Conservation (phyloP, 2,113 vertebrate species). For the Cyprinus carpio region DNA sequence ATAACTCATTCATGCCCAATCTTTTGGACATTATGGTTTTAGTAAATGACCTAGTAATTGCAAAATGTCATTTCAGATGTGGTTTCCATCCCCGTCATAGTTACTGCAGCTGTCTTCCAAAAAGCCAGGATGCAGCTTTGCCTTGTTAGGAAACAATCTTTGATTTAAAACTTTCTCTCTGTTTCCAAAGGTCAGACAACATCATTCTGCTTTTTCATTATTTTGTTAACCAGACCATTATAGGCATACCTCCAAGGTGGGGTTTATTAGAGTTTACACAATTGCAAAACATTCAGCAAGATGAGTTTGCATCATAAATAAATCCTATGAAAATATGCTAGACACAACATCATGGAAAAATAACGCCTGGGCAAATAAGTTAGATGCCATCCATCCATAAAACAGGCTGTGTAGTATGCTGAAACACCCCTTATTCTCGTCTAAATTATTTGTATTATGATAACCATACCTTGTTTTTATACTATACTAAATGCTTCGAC, state of each 20-base stretch:
- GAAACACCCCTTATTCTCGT: too few species aligned
- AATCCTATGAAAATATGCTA: background rate
- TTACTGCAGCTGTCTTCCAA: slow-evolving; percentile 67
- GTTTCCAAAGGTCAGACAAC: slow-evolving; percentile 16
- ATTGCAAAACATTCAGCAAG: background rate
- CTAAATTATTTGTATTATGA: too few species aligned
- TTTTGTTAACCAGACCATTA: slow-evolving; percentile 1
- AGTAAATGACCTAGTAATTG: slow-evolving; percentile 65
- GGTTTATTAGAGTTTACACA: background rate
- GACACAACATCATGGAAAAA: background rate
- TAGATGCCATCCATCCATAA: background rate
- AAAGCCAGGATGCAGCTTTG: slow-evolving; percentile 61
- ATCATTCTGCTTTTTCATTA: slow-evolving; percentile 18
- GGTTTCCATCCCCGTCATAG: slow-evolving; percentile 67
- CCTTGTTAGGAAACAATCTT: slow-evolving; percentile 63
- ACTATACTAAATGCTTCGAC: too few species aligned
- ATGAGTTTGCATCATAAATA: slow-evolving; percentile 3
- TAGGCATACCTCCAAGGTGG: background rate
- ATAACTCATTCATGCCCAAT: slow-evolving; percentile 54
- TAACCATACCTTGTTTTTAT: too few species aligned
- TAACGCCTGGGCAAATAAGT: background rate
- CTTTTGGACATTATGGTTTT: slow-evolving; percentile 68
- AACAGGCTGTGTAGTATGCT: background rate
- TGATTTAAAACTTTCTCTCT: slow-evolving; percentile 31
- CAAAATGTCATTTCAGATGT: slow-evolving; percentile 75